phyloP scores from a whole-genome alignment of 2,113 vertebrate species.

The Salvelinus fontinalis region DNA sequence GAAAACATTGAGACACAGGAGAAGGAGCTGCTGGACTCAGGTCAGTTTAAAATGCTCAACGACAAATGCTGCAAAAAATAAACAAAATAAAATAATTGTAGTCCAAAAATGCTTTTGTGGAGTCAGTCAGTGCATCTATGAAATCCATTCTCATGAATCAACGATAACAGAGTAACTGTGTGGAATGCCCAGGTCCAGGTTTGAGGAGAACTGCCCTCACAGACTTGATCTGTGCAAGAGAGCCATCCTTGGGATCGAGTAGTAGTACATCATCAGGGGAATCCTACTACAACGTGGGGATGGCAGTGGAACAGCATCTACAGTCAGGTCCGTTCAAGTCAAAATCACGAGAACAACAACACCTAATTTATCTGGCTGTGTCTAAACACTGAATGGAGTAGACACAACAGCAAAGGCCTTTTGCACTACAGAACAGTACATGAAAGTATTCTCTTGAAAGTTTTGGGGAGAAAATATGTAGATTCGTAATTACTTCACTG shows the following conservation, averaged over 20 bases:
- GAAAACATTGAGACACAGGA: neutral
- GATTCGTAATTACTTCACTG: neutral
- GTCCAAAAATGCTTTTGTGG: neutral
- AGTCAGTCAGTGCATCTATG: neutral
- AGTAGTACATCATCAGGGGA: conserved; percentile 53
- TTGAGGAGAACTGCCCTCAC: neutral
- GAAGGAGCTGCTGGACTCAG: neutral
- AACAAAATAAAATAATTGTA: neutral
- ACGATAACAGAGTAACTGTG: neutral
- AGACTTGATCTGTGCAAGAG: neutral
- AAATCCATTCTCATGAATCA: neutral
- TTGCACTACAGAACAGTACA: neutral
- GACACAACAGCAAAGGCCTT: neutral
- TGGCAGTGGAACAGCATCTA: neutral
- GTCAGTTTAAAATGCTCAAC: conserved; percentile 5
- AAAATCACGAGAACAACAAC: neutral
- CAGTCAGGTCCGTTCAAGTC: conserved; percentile 24
- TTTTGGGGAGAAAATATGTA: neutral
- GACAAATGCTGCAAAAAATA: neutral
- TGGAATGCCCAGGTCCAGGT: neutral
- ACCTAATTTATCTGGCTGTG: neutral
- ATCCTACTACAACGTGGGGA: conserved; percentile 36
- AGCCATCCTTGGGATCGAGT: conserved; percentile 15
- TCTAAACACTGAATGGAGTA: neutral
- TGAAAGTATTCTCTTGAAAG: neutral